phyloP scores from a whole-genome alignment of 2,888 invertebrate genomes.

The Cephus pygmeus region DNA sequence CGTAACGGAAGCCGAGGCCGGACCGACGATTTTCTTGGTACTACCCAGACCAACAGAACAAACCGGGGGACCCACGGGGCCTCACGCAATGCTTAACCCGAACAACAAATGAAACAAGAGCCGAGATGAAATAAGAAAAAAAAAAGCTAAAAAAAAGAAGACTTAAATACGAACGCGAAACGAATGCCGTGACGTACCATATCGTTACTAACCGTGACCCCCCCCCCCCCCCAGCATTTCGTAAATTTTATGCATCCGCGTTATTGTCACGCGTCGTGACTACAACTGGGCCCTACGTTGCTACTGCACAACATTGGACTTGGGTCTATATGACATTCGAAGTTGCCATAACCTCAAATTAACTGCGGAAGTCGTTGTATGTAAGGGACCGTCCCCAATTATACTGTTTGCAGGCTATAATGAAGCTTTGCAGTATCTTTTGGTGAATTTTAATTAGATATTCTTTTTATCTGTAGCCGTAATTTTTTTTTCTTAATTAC shows the following conservation, averaged over 20 bases:
- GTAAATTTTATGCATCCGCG: constrained; percentile 33
- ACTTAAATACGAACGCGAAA: constrained; percentile 44
- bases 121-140: not conserved
- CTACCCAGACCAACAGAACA: not conserved
- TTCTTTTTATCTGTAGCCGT: not conserved
- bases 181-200: constrained; percentile 38
- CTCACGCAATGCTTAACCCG: constrained; percentile 4
- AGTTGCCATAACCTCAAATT: constrained; percentile 41
- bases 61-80: not conserved
- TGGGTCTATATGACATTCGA: constrained; percentile 2
- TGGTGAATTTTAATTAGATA: not conserved
- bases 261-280: constrained; percentile 15
- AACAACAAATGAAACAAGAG: constrained; percentile 8
- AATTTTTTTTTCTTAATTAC: no score
- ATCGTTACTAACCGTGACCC: constrained; percentile 47
- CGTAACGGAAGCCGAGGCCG: constrained; percentile 1
- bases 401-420: not conserved
- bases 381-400: constrained; percentile 40
- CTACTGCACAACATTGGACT: constrained; percentile 16
- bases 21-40: constrained; percentile 7
- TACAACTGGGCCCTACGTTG: constrained; percentile 14
- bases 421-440: not conserved
- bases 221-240: constrained; percentile 24
- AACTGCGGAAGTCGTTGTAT: constrained; percentile 49
- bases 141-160: constrained; percentile 1